Conservation (phyloP, 1,140 invertebrate species). For the Lordiphosa collinella region DNA sequence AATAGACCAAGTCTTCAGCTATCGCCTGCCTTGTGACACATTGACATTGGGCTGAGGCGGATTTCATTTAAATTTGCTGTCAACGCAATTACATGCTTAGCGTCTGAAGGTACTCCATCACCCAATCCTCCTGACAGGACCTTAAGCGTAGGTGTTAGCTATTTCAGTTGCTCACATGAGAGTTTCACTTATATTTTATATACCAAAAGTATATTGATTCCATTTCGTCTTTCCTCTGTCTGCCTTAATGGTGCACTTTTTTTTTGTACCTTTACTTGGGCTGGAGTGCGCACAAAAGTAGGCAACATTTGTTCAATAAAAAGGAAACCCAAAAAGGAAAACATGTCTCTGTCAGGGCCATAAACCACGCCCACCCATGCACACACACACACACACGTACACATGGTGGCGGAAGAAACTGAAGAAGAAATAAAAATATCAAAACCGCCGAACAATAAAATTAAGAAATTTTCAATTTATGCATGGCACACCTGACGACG, state of each 20-base stretch:
- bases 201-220: not conserved
- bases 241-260: too few species aligned
- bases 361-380: not conserved
- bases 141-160: conserved; percentile 11
- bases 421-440: too few species aligned
- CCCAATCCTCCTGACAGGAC: not conserved
- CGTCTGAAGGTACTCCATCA: conserved; percentile 7
- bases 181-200: not conserved
- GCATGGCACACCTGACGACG: too few species aligned
- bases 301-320: not conserved
- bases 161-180: conserved; percentile 1
- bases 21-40: conserved; percentile 70
- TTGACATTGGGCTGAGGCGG: conserved; percentile 52
- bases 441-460: too few species aligned
- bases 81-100: conserved; percentile 72
- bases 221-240: too few species aligned
- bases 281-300: conserved; percentile 4
- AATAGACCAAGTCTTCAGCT: conserved; percentile 22
- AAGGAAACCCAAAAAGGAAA: not conserved
- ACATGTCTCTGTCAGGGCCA: not conserved
- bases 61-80: conserved; percentile 78
- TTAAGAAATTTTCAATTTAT: too few species aligned
- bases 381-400: not conserved
- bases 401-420: too few species aligned
- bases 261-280: not conserved